Base-by-base conservation (phyloP, 1,140 invertebrate species). In the Brachystomella parvula region DNA sequence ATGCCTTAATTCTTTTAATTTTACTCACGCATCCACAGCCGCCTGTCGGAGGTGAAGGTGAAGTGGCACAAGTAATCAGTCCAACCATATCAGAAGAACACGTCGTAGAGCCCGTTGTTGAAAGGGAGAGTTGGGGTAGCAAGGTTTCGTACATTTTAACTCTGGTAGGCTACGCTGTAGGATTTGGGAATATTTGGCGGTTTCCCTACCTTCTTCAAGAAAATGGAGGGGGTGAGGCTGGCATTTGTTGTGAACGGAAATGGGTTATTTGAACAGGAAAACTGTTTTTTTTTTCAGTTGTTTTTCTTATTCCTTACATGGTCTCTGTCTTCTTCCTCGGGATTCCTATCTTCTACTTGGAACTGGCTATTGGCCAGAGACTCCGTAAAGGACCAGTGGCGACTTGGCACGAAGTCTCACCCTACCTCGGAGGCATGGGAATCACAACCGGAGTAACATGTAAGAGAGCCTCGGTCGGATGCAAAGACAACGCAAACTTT, bases 281-380 rank as follows among this genome's bases (percentile, higher is more conserved):
- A n/a, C n/a, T n/a, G n/a, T n/a, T n/a, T n/a, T n/a, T n/a, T n/a
- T n/a, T n/a, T 44, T 67, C 68, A 32, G 81, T 80, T 24, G 80
- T 80, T 9, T 83, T 83, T 67, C 68, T 83, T 19, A 80, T 83
- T 56, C 81, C 81, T 2, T 83, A 82, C 72, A 33, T 78, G n/a
- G 72, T 81, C 1, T 74, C 82, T 61, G 75, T 82, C 62, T 84
- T 88, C 2, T 86, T 95, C 64, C 89, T 93, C 76, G 93, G 93
- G 0, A 90, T 96, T 67, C 93, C 93, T 1, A 91, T 96, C 76
- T 95, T 94, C 82, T 93, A 93, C 76, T 80, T 96, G 75, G 93
- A 96, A 77, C 6, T 95, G 74, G 93, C 93, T 0, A 91, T 96
- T 56, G 93, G 93, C 3, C 92, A 94, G 76, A 79, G 91, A 29